These are phyloP conservation scores for Catocala sponsa DNA, from an alignment of 2,888 invertebrate genomes.

Conservation along the genomic window DNA sequence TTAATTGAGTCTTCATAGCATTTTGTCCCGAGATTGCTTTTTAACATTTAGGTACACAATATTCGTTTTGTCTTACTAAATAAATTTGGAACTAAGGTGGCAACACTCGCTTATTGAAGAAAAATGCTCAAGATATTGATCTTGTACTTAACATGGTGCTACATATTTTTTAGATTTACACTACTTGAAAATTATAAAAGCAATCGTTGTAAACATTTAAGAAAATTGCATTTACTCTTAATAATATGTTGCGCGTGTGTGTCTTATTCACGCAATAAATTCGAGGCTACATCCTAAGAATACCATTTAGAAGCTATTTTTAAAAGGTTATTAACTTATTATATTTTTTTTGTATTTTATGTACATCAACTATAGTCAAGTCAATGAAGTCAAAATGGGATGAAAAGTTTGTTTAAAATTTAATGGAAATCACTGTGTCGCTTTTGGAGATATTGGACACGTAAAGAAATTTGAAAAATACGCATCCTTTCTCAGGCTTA, in stretches of 20 bases:
- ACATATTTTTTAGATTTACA: constrained; percentile 7
- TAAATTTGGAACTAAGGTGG: constrained; percentile 1
- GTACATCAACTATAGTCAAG: too few relatives aligned
- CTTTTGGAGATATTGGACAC: too few relatives aligned
- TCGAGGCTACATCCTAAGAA: not conserved
- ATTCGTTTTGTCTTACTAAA: not conserved
- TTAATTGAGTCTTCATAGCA: too few relatives aligned
- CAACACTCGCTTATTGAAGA: constrained; percentile 9
- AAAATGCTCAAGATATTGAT: constrained; percentile 8
- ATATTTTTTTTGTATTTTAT: too few relatives aligned
- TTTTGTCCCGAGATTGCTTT: too few relatives aligned
- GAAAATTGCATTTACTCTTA: constrained; percentile 19
- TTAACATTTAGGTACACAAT: too few relatives aligned
- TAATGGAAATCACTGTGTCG: too few relatives aligned
- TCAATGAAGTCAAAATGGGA: too few relatives aligned
- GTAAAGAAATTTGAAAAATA: too few relatives aligned
- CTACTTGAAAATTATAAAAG: constrained; percentile 7
- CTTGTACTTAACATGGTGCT: not conserved
- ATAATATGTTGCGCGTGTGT: constrained; percentile 11
- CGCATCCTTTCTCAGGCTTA: too few relatives aligned
- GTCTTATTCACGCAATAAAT: constrained; percentile 17
- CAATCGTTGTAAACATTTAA: constrained; percentile 16
- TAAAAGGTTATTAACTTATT: constrained; percentile 1
- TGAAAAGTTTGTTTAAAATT: too few relatives aligned
- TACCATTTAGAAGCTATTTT: too few relatives aligned